Evolutionary conservation across 2,888 invertebrate genomes (phyloP).

Genomic region (Gisinianus flammeolus): DNA sequence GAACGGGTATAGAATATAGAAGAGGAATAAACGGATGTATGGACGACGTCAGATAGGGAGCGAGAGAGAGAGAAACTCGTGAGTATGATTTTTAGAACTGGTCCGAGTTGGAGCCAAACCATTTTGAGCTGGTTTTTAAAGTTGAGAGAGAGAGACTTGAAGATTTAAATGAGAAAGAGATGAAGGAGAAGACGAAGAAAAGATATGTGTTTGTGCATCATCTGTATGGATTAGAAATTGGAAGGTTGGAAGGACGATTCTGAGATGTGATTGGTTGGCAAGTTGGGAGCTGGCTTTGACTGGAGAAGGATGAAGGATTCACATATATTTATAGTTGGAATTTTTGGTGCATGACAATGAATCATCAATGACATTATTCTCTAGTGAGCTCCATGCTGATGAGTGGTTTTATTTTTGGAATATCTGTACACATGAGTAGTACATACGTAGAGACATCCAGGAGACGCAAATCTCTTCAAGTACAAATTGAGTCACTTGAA

Average conservation of each 20-base stretch:
- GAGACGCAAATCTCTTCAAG: background rate
- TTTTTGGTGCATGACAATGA: constrained; percentile 34
- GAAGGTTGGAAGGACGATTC: no score
- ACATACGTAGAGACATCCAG: background rate
- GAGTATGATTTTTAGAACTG: no score
- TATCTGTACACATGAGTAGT: background rate
- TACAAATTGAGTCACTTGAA: constrained; percentile 15
- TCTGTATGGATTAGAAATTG: no score
- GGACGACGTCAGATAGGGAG: no score
- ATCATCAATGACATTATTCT: constrained; percentile 26
- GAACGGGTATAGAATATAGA: background rate
- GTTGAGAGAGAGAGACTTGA: no score
- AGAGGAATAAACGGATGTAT: no score
- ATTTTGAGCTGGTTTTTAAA: no score
- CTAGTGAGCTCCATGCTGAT: background rate
- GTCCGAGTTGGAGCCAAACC: no score
- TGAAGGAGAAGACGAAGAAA: background rate
- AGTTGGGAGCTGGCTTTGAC: background rate
- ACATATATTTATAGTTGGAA: background rate
- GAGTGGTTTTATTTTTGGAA: constrained; percentile 27
- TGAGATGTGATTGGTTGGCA: constrained; percentile 17
- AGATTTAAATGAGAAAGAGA: no score
- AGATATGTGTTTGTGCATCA: background rate
- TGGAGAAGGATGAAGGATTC: background rate
- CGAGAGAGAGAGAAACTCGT: no score